Base-by-base conservation (phyloP, 2,888 invertebrate genomes). In the Lithophane leautieri region DNA sequence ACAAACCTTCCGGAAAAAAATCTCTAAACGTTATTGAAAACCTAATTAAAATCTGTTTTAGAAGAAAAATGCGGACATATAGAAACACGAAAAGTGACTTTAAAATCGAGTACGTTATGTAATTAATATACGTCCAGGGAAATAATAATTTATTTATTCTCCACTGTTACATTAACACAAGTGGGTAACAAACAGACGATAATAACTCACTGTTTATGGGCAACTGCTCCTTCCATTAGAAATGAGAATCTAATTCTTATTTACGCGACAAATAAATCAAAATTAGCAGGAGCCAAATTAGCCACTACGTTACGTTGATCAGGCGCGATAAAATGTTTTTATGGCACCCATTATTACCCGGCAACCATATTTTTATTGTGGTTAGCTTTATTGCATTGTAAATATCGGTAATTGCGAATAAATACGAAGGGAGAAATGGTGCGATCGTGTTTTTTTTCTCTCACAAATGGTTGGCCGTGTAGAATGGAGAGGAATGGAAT, bases 371-470 rank as follows among this genome's bases (percentile, higher is more conserved):
- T 91, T 91, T 91, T 91, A 89, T 87, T 89, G 87, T 89, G 86
- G 87, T 89, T 87, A 88, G 88, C 85, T 89, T 91, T 91, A 91
- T 90, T 89, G 89, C 88, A 90, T 86, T 89, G 89, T 90, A 91
- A 90, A 91, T 91, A 91, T 90, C 68, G 88, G 86, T 89, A 86
- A 86, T 88, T 86, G 90, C 84, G 84, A 88, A 90, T 90, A 88
- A 90, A 91, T 89, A 88, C 61, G 50, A 70, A 65, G 22, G 73
- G 84, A 78, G 81, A 83, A 87, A 75, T 83, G 82, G 75, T 66
- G 70, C 75, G 74, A 75, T 81, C 85, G 82, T 89, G 84, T 88
- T 88, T 88, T 88, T 88, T 76, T 87, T 85, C 78, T 82, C 73
- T 28, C 58, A 63, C 74, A 84, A 82, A 81, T 82, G 71, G 70